phyloP scores from a whole-genome alignment of 2,888 invertebrate species.

The Anagyrus pseudococci region DNA sequence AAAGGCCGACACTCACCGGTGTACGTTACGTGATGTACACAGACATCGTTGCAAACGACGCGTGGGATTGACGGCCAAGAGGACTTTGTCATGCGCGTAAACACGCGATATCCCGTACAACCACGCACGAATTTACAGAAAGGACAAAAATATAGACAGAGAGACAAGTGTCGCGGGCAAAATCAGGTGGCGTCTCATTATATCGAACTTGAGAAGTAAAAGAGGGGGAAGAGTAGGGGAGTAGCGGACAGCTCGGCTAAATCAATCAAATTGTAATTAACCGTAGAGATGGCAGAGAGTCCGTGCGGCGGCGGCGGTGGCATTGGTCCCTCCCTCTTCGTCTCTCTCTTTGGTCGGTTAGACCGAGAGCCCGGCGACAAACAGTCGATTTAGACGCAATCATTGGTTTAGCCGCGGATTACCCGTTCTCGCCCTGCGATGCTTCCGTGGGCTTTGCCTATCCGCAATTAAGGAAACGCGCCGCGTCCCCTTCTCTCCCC shows the following conservation, averaged over 20 bases:
- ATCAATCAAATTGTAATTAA: conserved; percentile 57
- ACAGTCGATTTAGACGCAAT: conserved; percentile 47
- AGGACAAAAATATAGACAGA: too few relatives aligned
- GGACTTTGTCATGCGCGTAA: conserved; percentile 1
- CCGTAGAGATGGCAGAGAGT: conserved; percentile 29
- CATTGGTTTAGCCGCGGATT: conserved; percentile 46
- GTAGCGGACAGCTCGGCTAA: conserved; percentile 42
- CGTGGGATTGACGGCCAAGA: conserved; percentile 25
- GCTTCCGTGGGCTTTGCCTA: conserved; percentile 34
- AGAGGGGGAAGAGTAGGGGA: conserved; percentile 23
- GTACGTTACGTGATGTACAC: too few relatives aligned
- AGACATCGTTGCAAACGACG: conserved; percentile 30
- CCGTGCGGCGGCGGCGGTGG: background rate
- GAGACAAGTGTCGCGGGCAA: background rate
- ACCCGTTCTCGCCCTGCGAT: conserved; percentile 38
- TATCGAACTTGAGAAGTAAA: conserved; percentile 4
- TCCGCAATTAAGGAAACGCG: conserved; percentile 42
- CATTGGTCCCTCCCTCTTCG: too few relatives aligned
- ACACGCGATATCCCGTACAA: conserved; percentile 5
- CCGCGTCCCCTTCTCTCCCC: too few relatives aligned
- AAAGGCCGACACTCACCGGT: background rate
- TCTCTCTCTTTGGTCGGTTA: too few relatives aligned
- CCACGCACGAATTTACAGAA: background rate
- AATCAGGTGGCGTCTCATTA: conserved; percentile 34
- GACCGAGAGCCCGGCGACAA: conserved; percentile 42